Evolutionary conservation across 2,797 vertebrate species (phyloP).

Genomic region (Scomberomorus guttatus): DNA sequence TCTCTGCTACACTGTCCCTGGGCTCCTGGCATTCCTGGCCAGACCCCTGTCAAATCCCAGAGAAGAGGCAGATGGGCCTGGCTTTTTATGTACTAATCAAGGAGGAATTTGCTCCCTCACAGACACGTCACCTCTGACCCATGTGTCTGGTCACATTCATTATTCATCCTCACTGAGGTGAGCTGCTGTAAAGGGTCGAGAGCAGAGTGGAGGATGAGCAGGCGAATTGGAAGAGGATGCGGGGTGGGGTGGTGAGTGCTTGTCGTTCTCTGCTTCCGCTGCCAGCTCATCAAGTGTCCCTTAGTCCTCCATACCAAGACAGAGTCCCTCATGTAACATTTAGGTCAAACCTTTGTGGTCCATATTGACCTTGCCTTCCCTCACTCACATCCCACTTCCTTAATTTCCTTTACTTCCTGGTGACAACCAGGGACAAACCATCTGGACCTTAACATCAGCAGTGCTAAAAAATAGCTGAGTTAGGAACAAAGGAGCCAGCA

Average conservation of each 20-base stretch:
- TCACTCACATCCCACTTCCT: constrained; percentile 25
- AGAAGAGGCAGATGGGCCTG: constrained; percentile 84
- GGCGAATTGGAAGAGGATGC: constrained; percentile 58
- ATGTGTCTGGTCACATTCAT: constrained; percentile 85
- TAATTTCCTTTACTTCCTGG: constrained; percentile 31
- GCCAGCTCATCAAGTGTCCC: constrained; percentile 72
- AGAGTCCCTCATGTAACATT: constrained; percentile 56
- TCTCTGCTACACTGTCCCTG: constrained; percentile 64
- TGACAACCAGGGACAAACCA: constrained; percentile 50
- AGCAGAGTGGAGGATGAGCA: constrained; percentile 61
- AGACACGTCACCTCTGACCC: constrained; percentile 87
- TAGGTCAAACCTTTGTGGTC: constrained; percentile 54
- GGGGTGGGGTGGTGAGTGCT: constrained; percentile 56
- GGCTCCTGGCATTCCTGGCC: constrained; percentile 77
- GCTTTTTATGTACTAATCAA: constrained; percentile 89
- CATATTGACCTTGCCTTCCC: constrained; percentile 28
- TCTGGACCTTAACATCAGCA: constrained; percentile 34
- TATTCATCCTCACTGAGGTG: constrained; percentile 86
- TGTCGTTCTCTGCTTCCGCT: constrained; percentile 68
- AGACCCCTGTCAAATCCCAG: constrained; percentile 81
- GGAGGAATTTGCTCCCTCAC: constrained; percentile 87
- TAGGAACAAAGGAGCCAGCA: constrained; percentile 16
- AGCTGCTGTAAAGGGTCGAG: constrained; percentile 77
- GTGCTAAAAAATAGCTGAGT: constrained; percentile 16
- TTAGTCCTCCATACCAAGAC: constrained; percentile 57